Percentiles rank a stretch among this genome's conserved stretches.
Conservation (phyloP, 2,113 vertebrate species). For the Lampris incognitus region DNA sequence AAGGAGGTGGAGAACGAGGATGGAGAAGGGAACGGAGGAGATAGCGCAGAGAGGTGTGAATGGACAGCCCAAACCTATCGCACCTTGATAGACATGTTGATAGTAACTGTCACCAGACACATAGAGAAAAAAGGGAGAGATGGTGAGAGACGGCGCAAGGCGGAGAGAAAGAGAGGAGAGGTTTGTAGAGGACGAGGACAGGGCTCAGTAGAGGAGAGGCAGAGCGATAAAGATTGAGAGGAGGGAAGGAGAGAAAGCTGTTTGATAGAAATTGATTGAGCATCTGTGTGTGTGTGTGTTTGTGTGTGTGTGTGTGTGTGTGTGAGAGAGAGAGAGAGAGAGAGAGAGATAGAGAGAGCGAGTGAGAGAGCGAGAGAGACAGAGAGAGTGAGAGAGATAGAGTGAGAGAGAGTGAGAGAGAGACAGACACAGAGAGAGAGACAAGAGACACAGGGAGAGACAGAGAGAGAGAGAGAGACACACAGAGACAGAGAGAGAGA, state of each 20-base stretch:
- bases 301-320: neutral
- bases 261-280: conserved; percentile 44
- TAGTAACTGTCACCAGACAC: conserved; percentile 38
- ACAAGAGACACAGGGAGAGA: too few species aligned
- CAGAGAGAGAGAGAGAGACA: too few species aligned
- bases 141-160: neutral
- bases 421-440: neutral
- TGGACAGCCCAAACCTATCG: conserved; percentile 42
- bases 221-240: conserved; percentile 34
- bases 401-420: neutral
- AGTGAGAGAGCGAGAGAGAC: neutral
- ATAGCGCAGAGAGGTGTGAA: conserved; percentile 1
- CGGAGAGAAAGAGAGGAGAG: neutral
- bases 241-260: conserved; percentile 15
- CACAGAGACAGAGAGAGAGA: too few species aligned
- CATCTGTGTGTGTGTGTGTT: neutral
- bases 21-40: neutral
- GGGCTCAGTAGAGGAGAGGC: conserved; percentile 27
- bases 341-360: too few species aligned
- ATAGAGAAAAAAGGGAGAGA: conserved; percentile 25
- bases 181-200: conserved; percentile 31
- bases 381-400: neutral
- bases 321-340: conserved; percentile 17
- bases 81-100: conserved; percentile 46
- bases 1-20: too few species aligned